Percentiles rank a stretch among this genome's conserved stretches.
Conservation (phyloP, 2,888 invertebrate genomes). For the Adineta ricciae region DNA sequence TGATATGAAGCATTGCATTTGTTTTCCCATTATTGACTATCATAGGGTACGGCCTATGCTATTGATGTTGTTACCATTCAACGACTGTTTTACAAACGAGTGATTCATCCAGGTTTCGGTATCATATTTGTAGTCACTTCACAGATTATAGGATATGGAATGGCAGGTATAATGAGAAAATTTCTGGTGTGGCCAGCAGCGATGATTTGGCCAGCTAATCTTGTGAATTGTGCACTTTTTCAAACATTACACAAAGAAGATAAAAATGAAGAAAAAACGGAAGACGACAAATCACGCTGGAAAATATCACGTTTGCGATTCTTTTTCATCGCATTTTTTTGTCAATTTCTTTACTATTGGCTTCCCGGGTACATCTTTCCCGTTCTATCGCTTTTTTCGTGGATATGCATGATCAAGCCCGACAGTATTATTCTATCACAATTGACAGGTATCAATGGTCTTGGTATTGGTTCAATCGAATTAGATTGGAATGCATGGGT, state of each 20-base stretch:
- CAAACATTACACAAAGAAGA: neutral
- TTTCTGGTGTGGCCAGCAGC: slow-evolving; percentile 11
- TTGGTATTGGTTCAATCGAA: slow-evolving; percentile 1
- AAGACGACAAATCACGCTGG: neutral
- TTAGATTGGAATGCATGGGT: slow-evolving; percentile 12
- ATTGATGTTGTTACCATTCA: neutral
- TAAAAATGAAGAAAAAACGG: too few relatives aligned
- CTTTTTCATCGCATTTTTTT: neutral
- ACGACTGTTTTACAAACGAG: neutral
- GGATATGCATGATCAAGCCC: slow-evolving; percentile 12
- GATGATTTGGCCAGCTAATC: slow-evolving; percentile 7
- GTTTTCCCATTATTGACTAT: neutral
- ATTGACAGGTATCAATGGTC: neutral
- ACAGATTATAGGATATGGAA: neutral
- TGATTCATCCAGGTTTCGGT: neutral
- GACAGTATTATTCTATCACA: neutral
- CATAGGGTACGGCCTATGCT: slow-evolving; percentile 14
- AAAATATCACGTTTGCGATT: neutral
- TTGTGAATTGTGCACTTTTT: slow-evolving; percentile 7
- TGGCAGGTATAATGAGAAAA: slow-evolving; percentile 4
- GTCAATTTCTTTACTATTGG: slow-evolving; percentile 6
- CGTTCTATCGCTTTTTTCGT: neutral
- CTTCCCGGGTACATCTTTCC: slow-evolving; percentile 16
- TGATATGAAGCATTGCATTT: too few relatives aligned
- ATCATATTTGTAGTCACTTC: neutral